Conservation (phyloP, 2,797 vertebrate species). For the Catharus ustulatus region DNA sequence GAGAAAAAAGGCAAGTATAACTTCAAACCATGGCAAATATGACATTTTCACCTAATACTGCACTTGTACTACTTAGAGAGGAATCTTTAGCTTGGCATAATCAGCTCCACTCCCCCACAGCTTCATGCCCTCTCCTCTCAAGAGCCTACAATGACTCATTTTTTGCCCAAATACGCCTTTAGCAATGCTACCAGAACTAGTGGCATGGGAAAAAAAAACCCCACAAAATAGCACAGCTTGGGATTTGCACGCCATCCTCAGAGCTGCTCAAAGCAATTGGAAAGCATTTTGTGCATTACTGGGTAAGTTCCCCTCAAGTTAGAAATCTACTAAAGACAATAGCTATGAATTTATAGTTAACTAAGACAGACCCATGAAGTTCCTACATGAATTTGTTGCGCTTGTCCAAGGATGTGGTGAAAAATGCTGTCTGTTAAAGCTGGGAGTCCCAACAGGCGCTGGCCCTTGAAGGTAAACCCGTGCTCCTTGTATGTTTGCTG, state of each 20-base stretch:
- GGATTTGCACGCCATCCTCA: conserved; percentile 6
- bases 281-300: conserved; percentile 56
- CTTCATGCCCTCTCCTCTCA: background rate
- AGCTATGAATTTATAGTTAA: conserved; percentile 67
- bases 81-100: background rate
- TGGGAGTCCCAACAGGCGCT: conserved; percentile 89
- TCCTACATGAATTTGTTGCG: conserved; percentile 94
- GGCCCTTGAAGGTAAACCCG: conserved; percentile 94
- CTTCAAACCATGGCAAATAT: background rate
- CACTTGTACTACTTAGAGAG: background rate
- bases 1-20: background rate
- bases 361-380: conserved; percentile 74
- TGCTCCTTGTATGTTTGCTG: conserved; percentile 92
- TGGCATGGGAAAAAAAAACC: background rate
- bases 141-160: background rate
- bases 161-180: background rate
- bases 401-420: conserved; percentile 98
- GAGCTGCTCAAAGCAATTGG: conserved; percentile 25
- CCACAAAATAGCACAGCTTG: background rate
- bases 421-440: conserved; percentile 99
- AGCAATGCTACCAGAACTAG: background rate
- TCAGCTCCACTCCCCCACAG: background rate
- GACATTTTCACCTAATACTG: background rate
- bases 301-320: conserved; percentile 33
- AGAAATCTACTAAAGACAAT: conserved; percentile 52